Evolutionary conservation across 64 coral and sea anemone species (phyloP).

Genomic region (Pocillopora verrucosa): DNA sequence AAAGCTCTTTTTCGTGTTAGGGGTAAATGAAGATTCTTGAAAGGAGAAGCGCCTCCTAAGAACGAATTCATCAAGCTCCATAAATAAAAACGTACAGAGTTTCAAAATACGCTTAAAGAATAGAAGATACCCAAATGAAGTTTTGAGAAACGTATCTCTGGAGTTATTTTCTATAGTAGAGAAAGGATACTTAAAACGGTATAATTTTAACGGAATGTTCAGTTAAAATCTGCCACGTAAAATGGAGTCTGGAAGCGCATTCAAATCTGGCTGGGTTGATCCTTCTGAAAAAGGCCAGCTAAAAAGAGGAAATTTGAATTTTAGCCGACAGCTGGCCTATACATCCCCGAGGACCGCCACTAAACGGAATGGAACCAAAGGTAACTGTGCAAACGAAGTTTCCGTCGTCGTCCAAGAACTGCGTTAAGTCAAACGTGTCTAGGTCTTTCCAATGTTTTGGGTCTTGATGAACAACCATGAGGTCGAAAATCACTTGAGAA

Average conservation of each 20-base stretch:
- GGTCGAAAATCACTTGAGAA: slow-evolving; percentile 17
- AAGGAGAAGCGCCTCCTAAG: no score
- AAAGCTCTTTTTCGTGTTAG: no score
- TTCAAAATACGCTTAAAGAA: no score
- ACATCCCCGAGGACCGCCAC: slow-evolving; percentile 49
- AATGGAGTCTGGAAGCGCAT: not conserved
- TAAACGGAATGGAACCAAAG: slow-evolving; percentile 35
- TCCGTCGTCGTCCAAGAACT: slow-evolving; percentile 51
- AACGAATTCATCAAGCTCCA: no score
- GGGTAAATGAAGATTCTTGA: no score
- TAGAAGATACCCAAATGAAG: no score
- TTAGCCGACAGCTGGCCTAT: slow-evolving; percentile 48
- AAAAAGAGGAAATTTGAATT: slow-evolving; percentile 38
- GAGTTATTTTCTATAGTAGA: no score
- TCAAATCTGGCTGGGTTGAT: not conserved
- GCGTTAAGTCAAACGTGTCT: slow-evolving; percentile 21
- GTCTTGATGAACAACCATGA: slow-evolving; percentile 36
- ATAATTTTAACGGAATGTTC: not conserved
- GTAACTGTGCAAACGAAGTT: not conserved
- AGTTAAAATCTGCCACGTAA: not conserved
- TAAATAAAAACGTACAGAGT: no score
- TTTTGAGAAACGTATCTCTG: no score
- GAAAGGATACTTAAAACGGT: no score
- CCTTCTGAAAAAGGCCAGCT: slow-evolving; percentile 25
- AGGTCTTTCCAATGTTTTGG: not conserved